Evolutionary conservation across 2,888 invertebrate species (phyloP), one percentile per base, ranked within the genome.

Genomic region (Fragum fragum): DNA sequence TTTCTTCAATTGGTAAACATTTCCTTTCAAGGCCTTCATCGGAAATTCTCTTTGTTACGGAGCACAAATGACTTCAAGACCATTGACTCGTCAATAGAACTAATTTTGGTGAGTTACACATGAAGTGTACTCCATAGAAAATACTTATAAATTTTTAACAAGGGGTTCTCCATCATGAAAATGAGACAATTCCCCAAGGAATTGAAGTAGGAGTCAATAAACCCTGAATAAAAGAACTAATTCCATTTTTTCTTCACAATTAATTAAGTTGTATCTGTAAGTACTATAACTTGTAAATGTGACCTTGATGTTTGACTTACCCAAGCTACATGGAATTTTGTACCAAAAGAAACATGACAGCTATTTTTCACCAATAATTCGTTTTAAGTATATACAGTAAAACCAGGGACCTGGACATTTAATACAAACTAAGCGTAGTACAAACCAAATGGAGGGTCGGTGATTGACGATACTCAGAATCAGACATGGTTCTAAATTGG

Each of bases 51-150:
- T 47, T 47, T 47, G 47, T 47, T 47, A 14, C 18, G 57, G 23
- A 57, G 57, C 21, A 28, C 23, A 57, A 57, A 57, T 21, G 57
- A 11, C 26, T 57, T 57, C 23, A 2, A 57, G 23, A 57, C 57
- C 23, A 57, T 26, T 26, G 26, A 57, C 26, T 57, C 26, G 57
- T 57, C 26, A 57, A 57, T 57, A 57, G 57, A 57, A 3, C 57
- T 28, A 57, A 57, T 57, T 57, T 57, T 7, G 28, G 57, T 57
- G 57, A 57, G 16, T 23, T 57, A 57, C 57, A 57, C 26, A 23
- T 23, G 28, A 57, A 28, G 26, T 14, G 26, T 57, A 57, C 18
- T 28, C 18, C 7, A 5, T 23, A 28, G 28, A 57, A 23, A 57
- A 16, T 6, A 26, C 26, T 14, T 57, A 57, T 57, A 57, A 57